Percentiles rank a stretch among this genome's conserved stretches.
Evolutionary conservation across 1,140 invertebrate species (phyloP).

Genomic region (Anadara kagoshimensis): DNA sequence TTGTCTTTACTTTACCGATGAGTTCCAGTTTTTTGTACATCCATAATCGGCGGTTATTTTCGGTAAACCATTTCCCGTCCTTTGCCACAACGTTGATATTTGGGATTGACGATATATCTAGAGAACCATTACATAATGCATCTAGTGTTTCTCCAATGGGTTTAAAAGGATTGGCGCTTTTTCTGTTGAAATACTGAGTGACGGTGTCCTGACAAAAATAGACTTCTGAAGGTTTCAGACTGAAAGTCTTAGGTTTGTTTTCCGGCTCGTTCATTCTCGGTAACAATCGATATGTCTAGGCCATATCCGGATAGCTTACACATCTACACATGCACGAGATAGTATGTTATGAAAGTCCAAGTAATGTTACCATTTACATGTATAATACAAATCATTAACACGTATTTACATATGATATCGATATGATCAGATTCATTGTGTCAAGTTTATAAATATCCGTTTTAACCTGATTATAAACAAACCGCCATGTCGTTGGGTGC

Average conservation of each 20-base stretch:
- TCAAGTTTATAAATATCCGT: no score
- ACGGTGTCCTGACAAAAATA: constrained; percentile 17
- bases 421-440: no score
- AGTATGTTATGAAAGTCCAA: no score
- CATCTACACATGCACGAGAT: no score
- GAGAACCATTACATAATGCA: constrained; percentile 1
- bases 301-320: no score
- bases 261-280: no score
- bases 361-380: no score
- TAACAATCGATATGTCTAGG: no score
- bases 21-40: constrained; percentile 14
- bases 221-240: constrained; percentile 19
- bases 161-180: not conserved
- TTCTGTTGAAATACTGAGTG: not conserved
- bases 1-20: constrained; percentile 8
- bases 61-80: constrained; percentile 3
- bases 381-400: no score
- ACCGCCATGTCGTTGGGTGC: no score
- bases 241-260: not conserved
- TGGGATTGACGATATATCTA: not conserved
- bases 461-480: no score
- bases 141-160: constrained; percentile 27
- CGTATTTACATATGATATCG: no score
- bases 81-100: not conserved
- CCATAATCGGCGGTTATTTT: constrained; percentile 25